Conservation (phyloP, 2,113 vertebrate species). For the Probosciger aterrimus region DNA sequence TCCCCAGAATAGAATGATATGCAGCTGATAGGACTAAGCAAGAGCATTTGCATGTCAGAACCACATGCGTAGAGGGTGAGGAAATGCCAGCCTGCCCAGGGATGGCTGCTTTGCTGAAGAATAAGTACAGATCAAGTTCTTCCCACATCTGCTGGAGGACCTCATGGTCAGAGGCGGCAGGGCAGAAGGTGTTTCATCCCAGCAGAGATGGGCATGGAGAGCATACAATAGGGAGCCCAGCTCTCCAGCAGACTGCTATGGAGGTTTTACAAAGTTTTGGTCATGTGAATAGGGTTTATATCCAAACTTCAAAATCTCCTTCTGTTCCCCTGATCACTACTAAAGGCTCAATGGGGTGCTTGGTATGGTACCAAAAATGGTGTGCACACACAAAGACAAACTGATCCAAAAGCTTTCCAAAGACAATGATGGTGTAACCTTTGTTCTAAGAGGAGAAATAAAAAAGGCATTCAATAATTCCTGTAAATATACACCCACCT, state of each 20-base stretch:
- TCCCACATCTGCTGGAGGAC: background rate
- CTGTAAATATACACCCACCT: background rate
- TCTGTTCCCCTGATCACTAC: background rate
- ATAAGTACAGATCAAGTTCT: background rate
- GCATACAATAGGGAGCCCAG: background rate
- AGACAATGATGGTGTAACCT: background rate
- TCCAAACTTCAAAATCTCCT: background rate
- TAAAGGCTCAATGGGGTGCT: background rate
- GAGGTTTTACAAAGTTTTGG: background rate
- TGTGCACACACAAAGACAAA: background rate
- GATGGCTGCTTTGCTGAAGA: background rate
- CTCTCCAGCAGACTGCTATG: background rate
- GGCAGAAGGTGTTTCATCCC: background rate
- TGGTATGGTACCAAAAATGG: background rate
- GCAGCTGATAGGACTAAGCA: constrained; percentile 4
- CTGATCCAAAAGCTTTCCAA: background rate
- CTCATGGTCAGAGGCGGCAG: background rate
- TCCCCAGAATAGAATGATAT: constrained; percentile 39
- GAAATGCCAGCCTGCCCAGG: background rate
- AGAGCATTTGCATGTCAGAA: background rate
- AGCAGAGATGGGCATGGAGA: background rate
- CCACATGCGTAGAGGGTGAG: background rate
- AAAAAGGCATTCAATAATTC: background rate
- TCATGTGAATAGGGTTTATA: background rate
- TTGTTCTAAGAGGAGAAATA: background rate